A percentile compares a stretch with the other conserved stretches of the same genome.
Conservation (phyloP, 2,797 vertebrate species). For the Pipistrellus pygmaeus region DNA sequence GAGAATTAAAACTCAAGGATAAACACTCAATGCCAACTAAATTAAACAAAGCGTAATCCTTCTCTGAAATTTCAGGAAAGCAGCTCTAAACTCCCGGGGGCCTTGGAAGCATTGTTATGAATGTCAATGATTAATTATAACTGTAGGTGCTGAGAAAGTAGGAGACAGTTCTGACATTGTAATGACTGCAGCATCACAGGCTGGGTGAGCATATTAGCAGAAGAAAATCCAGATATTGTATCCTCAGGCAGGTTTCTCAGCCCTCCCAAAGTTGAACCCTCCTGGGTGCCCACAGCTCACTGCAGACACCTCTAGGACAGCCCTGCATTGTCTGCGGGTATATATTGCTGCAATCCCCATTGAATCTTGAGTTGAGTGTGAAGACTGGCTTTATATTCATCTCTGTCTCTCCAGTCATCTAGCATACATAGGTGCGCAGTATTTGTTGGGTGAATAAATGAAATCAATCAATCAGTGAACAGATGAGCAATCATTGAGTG, state of each 20-base stretch:
- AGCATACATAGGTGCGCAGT: neutral
- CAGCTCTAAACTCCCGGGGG: neutral
- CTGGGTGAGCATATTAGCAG: neutral
- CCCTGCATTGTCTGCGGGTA: neutral
- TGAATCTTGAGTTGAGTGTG: neutral
- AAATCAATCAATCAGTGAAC: neutral
- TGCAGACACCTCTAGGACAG: neutral
- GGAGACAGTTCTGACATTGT: neutral
- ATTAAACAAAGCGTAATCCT: slow-evolving; percentile 9
- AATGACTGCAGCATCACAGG: neutral
- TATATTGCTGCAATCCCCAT: neutral
- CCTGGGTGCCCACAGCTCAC: neutral
- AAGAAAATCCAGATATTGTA: neutral
- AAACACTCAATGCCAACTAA: slow-evolving; percentile 30
- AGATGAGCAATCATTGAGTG: neutral
- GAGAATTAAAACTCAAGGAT: slow-evolving; percentile 35
- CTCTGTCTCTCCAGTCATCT: neutral
- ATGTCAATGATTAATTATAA: slow-evolving; percentile 39
- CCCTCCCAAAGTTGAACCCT: neutral
- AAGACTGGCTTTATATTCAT: neutral
- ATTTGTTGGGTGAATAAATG: neutral
- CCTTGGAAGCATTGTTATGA: neutral
- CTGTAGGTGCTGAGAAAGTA: neutral
- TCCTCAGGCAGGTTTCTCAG: neutral
- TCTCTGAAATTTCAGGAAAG: slow-evolving; percentile 43